Evolutionary conservation across 1,140 invertebrate species (phyloP).

Genomic region (Onthophagus taurus): DNA sequence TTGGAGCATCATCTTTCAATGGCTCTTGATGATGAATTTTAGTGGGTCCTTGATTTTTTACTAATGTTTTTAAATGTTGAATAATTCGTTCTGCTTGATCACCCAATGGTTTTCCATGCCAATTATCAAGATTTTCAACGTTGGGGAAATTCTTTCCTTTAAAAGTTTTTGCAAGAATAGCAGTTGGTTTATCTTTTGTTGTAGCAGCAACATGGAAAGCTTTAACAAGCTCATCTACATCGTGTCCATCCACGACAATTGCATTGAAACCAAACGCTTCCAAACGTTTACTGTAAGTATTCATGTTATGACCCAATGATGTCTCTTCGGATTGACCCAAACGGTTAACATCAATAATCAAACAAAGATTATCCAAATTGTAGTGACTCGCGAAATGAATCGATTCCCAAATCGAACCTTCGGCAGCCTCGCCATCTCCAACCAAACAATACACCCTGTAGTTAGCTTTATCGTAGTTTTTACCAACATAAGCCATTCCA

Average conservation of each 20-base stretch:
- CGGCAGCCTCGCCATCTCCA: slow-evolving; percentile 96
- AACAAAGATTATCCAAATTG: slow-evolving; percentile 93
- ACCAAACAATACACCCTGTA: slow-evolving; percentile 93
- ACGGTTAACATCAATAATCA: slow-evolving; percentile 95
- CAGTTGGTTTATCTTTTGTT: slow-evolving; percentile 80
- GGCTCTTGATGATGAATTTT: slow-evolving; percentile 54
- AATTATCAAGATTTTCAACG: slow-evolving; percentile 90
- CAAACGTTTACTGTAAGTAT: slow-evolving; percentile 76
- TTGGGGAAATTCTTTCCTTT: slow-evolving; percentile 86
- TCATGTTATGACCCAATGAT: slow-evolving; percentile 84
- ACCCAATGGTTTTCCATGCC: slow-evolving; percentile 95
- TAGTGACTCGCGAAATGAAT: slow-evolving; percentile 90
- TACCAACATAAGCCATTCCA: slow-evolving; percentile 96
- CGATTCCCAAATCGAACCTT: slow-evolving; percentile 98
- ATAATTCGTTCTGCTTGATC: slow-evolving; percentile 67
- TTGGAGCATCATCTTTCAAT: slow-evolving; percentile 58
- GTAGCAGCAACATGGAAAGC: slow-evolving; percentile 73
- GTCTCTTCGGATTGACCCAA: slow-evolving; percentile 95
- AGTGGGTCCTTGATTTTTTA: slow-evolving; percentile 52
- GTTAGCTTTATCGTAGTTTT: slow-evolving; percentile 83
- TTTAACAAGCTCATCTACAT: slow-evolving; percentile 82
- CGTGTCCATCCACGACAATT: slow-evolving; percentile 92
- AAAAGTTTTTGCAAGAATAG: slow-evolving; percentile 89
- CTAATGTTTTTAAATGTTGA: slow-evolving; percentile 52
- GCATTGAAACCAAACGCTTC: slow-evolving; percentile 91